Evolutionary conservation across 1,140 invertebrate genomes (phyloP).

Genomic region (Parapsyche elsis): DNA sequence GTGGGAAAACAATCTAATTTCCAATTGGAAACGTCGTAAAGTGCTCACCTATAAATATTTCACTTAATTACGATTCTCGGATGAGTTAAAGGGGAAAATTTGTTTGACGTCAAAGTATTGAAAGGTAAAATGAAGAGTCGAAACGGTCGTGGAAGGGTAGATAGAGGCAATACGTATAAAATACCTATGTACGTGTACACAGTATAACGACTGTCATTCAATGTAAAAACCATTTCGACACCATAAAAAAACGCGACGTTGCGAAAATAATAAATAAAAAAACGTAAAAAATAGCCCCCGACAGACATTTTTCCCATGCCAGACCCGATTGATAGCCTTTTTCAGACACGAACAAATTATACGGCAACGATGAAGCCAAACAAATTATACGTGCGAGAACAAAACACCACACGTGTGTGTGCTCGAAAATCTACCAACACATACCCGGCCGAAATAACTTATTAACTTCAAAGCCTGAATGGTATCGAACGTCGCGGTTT

Average conservation of each 20-base stretch:
- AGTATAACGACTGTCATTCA: slow-evolving; percentile 20
- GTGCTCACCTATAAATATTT: too few relatives aligned
- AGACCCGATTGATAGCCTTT: slow-evolving; percentile 38
- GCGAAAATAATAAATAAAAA: not conserved
- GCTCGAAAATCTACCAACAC: not conserved
- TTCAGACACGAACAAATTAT: slow-evolving; percentile 40
- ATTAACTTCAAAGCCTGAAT: slow-evolving; percentile 10
- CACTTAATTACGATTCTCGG: too few relatives aligned
- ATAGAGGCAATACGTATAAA: too few relatives aligned
- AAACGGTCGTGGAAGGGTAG: too few relatives aligned
- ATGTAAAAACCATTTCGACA: slow-evolving; percentile 15
- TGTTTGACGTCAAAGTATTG: not conserved
- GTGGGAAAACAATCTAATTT: too few relatives aligned
- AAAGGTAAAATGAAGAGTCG: not conserved
- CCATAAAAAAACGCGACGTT: not conserved
- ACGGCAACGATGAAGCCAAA: slow-evolving; percentile 39
- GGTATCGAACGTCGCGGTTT: not conserved
- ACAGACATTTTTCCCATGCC: not conserved
- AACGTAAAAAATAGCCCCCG: not conserved
- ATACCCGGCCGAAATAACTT: not conserved
- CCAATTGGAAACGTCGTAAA: too few relatives aligned
- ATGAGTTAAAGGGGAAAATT: too few relatives aligned
- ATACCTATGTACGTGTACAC: too few relatives aligned
- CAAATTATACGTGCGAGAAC: slow-evolving; percentile 26
- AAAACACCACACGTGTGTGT: not conserved